Percentiles rank a stretch among this genome's conserved stretches.
Conservation (phyloP, 1,140 invertebrate species). For the Armadillidium nasatum region DNA sequence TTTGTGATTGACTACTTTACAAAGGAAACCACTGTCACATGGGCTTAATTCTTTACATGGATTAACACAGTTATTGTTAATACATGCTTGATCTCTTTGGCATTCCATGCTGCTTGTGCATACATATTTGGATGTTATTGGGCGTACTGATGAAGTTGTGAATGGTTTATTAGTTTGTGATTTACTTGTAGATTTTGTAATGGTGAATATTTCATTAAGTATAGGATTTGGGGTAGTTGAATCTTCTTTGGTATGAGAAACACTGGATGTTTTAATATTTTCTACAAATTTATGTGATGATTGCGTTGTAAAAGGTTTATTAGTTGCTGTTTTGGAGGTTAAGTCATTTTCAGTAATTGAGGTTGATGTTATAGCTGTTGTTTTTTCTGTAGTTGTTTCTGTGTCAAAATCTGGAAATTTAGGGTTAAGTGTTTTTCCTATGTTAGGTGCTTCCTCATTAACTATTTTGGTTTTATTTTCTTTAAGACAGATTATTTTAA, state of each 20-base stretch:
- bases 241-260: background rate
- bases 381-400: slow-evolving; percentile 1
- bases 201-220: slow-evolving; percentile 23
- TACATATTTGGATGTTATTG: background rate
- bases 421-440: slow-evolving; percentile 27
- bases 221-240: slow-evolving; percentile 13
- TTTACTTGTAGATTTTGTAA: background rate
- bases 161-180: background rate
- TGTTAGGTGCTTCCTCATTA: slow-evolving; percentile 28
- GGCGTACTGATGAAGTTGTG: background rate
- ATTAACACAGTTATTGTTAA: slow-evolving; percentile 55
- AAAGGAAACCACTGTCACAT: slow-evolving; percentile 48
- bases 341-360: slow-evolving; percentile 4
- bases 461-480: slow-evolving; percentile 23
- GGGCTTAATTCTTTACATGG: slow-evolving; percentile 54
- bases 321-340: slow-evolving; percentile 7
- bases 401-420: slow-evolving; percentile 25
- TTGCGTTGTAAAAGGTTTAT: background rate
- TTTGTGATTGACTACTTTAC: slow-evolving; percentile 48
- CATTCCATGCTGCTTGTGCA: slow-evolving; percentile 51
- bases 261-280: background rate
- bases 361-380: slow-evolving; percentile 1
- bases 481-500: slow-evolving; percentile 33
- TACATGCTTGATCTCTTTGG: slow-evolving; percentile 54
- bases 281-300: background rate